These are phyloP conservation scores for Nothura maculosa DNA, from an alignment of 2,797 vertebrate species.

Conservation along the genomic window DNA sequence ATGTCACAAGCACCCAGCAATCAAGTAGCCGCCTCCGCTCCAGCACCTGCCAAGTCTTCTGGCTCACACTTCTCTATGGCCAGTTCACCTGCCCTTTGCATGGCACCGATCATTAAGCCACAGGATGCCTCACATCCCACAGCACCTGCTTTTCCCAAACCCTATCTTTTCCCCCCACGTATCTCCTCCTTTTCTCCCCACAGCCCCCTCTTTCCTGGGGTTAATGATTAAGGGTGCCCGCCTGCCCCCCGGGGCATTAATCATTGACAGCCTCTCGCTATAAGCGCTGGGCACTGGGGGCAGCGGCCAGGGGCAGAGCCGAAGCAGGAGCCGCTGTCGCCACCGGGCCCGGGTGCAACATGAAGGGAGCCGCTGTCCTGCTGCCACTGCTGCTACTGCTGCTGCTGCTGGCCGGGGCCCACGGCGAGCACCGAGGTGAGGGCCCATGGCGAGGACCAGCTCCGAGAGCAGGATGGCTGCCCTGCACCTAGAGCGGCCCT, in stretches of 20 bases:
- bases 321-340: not conserved
- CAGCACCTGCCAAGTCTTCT: not conserved
- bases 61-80: rapidly evolving
- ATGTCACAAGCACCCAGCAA: not conserved
- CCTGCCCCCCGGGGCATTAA: conserved; percentile 59
- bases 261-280: conserved; percentile 63
- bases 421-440: conserved; percentile 75
- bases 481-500: no score
- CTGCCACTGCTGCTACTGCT: conserved; percentile 48
- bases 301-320: not conserved
- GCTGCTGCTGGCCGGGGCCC: rapidly evolving
- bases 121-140: rapidly evolving
- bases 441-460: no score
- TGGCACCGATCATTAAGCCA: not conserved
- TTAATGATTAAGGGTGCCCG: conserved; percentile 80
- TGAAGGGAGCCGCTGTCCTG: conserved; percentile 53
- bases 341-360: not conserved
- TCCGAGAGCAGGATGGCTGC: no score
- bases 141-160: not conserved
- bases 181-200: no score
- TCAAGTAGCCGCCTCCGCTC: not conserved
- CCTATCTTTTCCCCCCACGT: not conserved
- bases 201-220: not conserved
- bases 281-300: no score
- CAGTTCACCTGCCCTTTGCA: rapidly evolving